Evolutionary conservation across 2,797 vertebrate species (phyloP), one percentile per base, ranked within the genome.

Genomic region (Ispidina picta): DNA sequence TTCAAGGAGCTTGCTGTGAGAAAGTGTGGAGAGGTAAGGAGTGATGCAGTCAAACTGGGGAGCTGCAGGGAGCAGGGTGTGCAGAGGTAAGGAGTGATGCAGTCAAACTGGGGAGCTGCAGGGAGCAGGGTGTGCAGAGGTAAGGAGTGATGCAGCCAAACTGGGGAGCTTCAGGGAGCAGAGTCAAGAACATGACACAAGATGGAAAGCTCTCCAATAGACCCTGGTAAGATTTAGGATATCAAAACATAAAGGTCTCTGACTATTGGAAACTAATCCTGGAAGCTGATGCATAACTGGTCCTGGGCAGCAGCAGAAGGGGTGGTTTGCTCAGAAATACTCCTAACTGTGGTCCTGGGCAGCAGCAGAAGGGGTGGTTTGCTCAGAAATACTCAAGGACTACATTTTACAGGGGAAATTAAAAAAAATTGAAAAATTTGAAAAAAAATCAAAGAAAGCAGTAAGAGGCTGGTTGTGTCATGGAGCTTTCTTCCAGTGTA

Each of bases 1-100:
- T 98, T 98, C 94, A 99, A 98, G 95, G 98, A 99, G 92, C 98
- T 99, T 91, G 96, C 97, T 16, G 94, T 99, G 66, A 98, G 98
- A n/a, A 97, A 98, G 35, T 99, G 99, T 96, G 97, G 93, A 94
- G 98, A 99, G 98, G 99, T 99, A 90, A 95, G 92, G 54, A 84
- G 25, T 29, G 13, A 51, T 71, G 22, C 39, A 37, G 37, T 37
- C 37, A 37, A 86, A 49, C 2, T 22, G 31, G 39, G 25, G 46
- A 60, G 49, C 19, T 83, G n/a, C 0, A 46, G 71, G n/a, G 9
- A 84, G 31, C 62, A 79, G 56, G 56, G n/a, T 60, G 8, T 51
- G 25, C 81, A 94, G 98, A 99, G 98, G 99, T 99, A 90, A 95
- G 92, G 54, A 84, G 28, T 29, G 13, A 48, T 71, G 22, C 39